These are phyloP conservation scores for Pithys albifrons DNA, from an alignment of 2,113 vertebrate genomes.

Conservation along the genomic window DNA sequence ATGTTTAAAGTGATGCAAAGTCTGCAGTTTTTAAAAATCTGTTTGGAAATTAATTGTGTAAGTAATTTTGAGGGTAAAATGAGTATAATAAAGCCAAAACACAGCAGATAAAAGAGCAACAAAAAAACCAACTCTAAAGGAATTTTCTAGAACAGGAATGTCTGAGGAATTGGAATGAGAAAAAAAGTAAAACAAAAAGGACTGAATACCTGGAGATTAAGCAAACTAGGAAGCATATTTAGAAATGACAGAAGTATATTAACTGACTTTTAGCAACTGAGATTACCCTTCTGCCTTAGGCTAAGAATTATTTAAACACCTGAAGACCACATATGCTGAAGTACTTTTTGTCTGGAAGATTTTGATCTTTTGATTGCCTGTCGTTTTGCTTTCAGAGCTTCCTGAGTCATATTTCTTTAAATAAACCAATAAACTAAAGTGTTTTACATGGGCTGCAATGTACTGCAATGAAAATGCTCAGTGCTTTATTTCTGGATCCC, in stretches of 20 bases:
- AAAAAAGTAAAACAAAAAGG: background rate
- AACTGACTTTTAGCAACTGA: background rate
- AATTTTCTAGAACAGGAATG: background rate
- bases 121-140: background rate
- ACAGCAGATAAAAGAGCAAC: rapidly evolving
- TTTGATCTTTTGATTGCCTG: background rate
- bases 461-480: background rate
- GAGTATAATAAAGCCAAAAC: background rate
- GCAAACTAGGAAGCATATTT: background rate
- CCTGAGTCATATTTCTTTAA: background rate
- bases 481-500: background rate
- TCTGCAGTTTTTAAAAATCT: background rate
- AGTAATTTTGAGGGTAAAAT: background rate
- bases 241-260: background rate
- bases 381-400: background rate
- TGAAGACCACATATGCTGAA: background rate
- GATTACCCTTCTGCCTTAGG: background rate
- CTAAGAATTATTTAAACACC: background rate
- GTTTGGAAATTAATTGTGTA: background rate
- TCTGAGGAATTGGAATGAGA: background rate
- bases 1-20: background rate
- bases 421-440: background rate
- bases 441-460: background rate
- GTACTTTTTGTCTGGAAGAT: background rate
- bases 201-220: background rate